A percentile compares a stretch with the other conserved stretches of the same genome.
Evolutionary conservation across 1,140 invertebrate genomes (phyloP).

Genomic region (Choristoneura fumiferana): DNA sequence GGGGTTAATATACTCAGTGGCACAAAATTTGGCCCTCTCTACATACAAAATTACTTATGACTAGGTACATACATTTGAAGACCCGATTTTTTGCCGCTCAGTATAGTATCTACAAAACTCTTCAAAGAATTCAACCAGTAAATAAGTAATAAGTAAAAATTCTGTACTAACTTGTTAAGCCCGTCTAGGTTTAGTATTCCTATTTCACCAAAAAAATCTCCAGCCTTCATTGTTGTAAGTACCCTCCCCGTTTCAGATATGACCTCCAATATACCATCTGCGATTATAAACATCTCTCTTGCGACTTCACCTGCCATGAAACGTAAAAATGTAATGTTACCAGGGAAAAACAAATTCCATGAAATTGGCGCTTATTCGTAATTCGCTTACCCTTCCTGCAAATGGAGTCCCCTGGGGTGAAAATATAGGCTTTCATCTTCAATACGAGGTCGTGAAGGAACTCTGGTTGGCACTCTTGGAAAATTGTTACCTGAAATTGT

Average conservation of each 20-base stretch:
- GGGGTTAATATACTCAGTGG: no score
- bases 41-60: no score
- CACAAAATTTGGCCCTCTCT: no score
- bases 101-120: no score
- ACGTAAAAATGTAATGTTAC: conserved; percentile 21
- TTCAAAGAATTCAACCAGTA: no score
- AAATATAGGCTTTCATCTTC: conserved; percentile 99
- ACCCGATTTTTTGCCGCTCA: no score
- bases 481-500: conserved; percentile 84
- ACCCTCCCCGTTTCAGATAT: conserved; percentile 96
- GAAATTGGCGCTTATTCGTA: conserved; percentile 14
- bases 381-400: conserved; percentile 88
- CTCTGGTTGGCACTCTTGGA: conserved; percentile 98
- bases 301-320: conserved; percentile 85
- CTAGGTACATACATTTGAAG: no score
- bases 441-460: conserved; percentile 97
- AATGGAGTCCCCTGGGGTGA: conserved; percentile 97
- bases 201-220: conserved; percentile 99
- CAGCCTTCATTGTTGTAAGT: conserved; percentile 96
- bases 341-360: not conserved
- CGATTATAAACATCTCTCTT: conserved; percentile 98
- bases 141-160: no score
- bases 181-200: conserved; percentile 97
- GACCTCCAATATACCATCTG: conserved; percentile 97
- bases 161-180: conserved; percentile 94